Evolutionary conservation across 1,140 invertebrate genomes (phyloP).

Genomic region (Littorina saxatilis): DNA sequence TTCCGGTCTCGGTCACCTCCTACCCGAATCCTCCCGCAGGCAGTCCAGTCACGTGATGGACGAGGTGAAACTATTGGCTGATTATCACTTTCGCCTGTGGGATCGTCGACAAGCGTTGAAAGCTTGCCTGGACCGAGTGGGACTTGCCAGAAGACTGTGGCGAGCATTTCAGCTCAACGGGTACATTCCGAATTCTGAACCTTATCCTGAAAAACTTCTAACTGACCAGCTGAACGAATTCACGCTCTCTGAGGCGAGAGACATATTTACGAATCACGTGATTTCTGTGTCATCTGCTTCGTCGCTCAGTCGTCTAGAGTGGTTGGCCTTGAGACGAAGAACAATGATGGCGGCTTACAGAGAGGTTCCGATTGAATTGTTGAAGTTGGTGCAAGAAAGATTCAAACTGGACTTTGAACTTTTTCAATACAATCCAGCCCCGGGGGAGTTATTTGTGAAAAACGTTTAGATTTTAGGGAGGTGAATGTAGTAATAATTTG

Average conservation of each 20-base stretch:
- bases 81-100: constrained; percentile 42
- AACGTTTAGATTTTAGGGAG: neutral
- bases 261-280: neutral
- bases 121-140: constrained; percentile 24
- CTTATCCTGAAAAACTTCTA: neutral
- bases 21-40: neutral
- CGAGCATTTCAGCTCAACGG: constrained; percentile 43
- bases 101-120: neutral
- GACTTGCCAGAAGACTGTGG: constrained; percentile 42
- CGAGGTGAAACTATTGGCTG: constrained; percentile 42
- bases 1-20: constrained; percentile 26
- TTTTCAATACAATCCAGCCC: constrained; percentile 31
- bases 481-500: neutral
- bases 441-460: neutral
- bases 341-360: constrained; percentile 24
- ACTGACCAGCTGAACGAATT: constrained; percentile 4
- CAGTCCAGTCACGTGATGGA: constrained; percentile 26
- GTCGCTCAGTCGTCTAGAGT: neutral
- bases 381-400: neutral
- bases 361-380: neutral
- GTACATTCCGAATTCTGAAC: constrained; percentile 29
- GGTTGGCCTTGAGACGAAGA: constrained; percentile 1
- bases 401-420: constrained; percentile 33
- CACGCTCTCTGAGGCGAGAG: neutral
- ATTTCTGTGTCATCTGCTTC: neutral